Evolutionary conservation across 2,113 vertebrate genomes (phyloP).

Genomic region (Rhadina sibilatrix): DNA sequence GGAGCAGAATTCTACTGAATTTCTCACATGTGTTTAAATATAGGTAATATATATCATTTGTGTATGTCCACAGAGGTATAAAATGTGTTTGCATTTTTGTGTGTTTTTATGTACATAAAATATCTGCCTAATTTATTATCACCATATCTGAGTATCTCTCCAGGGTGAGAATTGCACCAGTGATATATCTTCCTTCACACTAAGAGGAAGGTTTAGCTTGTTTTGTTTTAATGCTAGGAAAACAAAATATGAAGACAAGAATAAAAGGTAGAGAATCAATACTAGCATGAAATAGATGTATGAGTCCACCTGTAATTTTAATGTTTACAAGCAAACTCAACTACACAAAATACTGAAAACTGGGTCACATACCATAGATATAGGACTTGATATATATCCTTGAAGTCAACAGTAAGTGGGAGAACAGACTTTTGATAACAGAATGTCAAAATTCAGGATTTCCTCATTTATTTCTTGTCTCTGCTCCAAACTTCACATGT

Average conservation of each 20-base stretch:
- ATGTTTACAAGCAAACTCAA: background rate
- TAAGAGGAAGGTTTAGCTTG: background rate
- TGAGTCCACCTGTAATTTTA: background rate
- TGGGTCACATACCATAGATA: background rate
- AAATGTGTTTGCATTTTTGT: background rate
- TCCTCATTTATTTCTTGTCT: background rate
- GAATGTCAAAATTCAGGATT: background rate
- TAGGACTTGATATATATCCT: background rate
- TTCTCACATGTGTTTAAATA: background rate
- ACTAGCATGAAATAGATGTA: background rate
- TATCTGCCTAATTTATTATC: background rate
- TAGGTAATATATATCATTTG: background rate
- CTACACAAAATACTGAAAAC: background rate
- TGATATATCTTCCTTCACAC: background rate
- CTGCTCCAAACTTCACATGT: background rate
- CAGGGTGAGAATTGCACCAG: background rate
- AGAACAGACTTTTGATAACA: background rate
- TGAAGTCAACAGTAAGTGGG: background rate
- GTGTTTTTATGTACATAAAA: background rate
- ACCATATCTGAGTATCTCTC: background rate
- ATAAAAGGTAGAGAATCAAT: background rate
- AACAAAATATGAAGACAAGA: background rate
- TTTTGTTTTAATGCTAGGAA: background rate
- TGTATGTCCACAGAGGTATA: background rate
- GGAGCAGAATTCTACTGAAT: constrained; percentile 25